phyloP scores from a whole-genome alignment of 2,113 vertebrate species.

The Hystrix cristata region DNA sequence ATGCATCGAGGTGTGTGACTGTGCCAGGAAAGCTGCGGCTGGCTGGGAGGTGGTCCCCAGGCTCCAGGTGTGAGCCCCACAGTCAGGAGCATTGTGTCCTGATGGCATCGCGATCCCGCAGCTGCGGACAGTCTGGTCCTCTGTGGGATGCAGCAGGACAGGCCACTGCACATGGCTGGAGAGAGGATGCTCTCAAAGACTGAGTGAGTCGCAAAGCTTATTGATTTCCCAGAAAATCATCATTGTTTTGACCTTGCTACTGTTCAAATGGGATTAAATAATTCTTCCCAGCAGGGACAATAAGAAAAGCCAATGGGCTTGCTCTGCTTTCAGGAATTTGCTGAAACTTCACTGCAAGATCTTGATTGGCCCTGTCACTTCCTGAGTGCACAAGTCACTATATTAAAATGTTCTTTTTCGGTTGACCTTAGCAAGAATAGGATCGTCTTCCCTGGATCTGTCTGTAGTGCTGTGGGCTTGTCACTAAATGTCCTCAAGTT shows the following conservation, averaged over 20 bases:
- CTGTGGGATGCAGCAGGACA: background rate
- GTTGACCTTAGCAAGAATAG: background rate
- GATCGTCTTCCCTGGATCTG: background rate
- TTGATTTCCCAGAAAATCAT: conserved; percentile 63
- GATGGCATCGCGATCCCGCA: background rate
- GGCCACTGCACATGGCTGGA: background rate
- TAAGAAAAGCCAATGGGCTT: background rate
- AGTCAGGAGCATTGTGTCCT: background rate
- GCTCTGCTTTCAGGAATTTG: background rate
- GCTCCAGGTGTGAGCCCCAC: background rate
- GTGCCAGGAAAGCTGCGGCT: background rate
- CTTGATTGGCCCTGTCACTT: background rate
- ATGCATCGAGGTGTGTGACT: background rate
- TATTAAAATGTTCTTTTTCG: background rate
- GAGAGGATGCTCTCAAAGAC: conserved; percentile 43
- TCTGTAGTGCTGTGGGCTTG: background rate
- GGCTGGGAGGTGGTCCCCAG: background rate
- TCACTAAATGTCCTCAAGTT: background rate
- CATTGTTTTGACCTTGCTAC: conserved; percentile 54
- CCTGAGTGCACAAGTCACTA: background rate
- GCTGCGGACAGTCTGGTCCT: background rate
- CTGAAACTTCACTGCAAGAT: background rate
- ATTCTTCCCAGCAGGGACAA: conserved; percentile 15
- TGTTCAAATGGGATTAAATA: conserved; percentile 45
- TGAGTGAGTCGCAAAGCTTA: conserved; percentile 20